Conservation (phyloP, 2,797 vertebrate species). For the Stomatorhinus walkeri region DNA sequence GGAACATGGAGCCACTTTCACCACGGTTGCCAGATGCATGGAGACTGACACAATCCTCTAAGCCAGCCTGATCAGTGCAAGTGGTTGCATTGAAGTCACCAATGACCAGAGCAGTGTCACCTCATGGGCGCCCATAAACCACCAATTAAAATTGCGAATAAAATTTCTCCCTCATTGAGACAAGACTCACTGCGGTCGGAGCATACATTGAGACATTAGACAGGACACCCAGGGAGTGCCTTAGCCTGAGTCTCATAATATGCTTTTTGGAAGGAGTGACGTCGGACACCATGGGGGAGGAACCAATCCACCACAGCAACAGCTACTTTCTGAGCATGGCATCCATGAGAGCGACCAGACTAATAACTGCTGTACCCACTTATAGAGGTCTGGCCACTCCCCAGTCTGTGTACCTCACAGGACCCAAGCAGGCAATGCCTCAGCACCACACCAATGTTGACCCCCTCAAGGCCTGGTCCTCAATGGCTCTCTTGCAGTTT, state of each 20-base stretch:
- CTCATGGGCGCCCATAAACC: not conserved
- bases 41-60: not conserved
- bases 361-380: not conserved
- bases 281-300: not conserved
- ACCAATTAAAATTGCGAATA: not conserved
- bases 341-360: not conserved
- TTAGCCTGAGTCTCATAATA: not conserved
- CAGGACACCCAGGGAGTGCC: not conserved
- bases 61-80: not conserved
- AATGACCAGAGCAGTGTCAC: not conserved
- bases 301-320: not conserved
- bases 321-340: not conserved
- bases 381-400: not conserved
- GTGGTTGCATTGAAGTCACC: not conserved
- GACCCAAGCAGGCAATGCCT: not conserved
- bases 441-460: not conserved
- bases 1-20: not conserved
- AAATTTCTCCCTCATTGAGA: not conserved
- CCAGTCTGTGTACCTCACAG: not conserved
- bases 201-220: not conserved
- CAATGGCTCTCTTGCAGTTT: not conserved
- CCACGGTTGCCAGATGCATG: not conserved
- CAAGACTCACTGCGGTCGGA: not conserved
- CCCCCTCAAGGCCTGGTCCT: not conserved
- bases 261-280: not conserved